These are phyloP conservation scores for Hecatera dysodea DNA, from an alignment of 2,888 invertebrate species.

Conservation along the genomic window DNA sequence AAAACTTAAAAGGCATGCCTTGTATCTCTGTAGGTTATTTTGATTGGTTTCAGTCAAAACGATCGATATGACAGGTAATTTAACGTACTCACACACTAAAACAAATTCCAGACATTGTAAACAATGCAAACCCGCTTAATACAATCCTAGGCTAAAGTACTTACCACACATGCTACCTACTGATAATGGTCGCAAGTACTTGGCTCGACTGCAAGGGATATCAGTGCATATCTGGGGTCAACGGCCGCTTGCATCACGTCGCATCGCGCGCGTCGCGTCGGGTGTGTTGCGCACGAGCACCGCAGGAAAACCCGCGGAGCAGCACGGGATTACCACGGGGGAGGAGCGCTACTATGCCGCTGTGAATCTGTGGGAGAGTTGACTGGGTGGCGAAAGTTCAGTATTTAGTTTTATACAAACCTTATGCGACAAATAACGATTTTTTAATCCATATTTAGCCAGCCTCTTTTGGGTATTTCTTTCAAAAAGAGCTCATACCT, in stretches of 20 bases:
- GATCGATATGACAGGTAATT: background rate
- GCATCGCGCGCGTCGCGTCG: conserved; percentile 44
- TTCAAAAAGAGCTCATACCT: too few species aligned
- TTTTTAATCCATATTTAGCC: too few species aligned
- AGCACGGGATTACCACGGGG: conserved; percentile 46
- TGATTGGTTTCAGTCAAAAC: too few species aligned
- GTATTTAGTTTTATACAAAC: background rate
- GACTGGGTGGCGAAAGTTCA: background rate
- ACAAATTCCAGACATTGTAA: conserved; percentile 20
- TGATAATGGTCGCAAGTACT: conserved; percentile 55
- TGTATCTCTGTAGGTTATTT: too few species aligned
- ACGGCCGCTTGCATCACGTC: conserved; percentile 60
- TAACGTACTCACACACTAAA: background rate
- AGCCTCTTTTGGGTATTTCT: too few species aligned
- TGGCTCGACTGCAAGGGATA: conserved; percentile 60
- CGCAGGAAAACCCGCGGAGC: conserved; percentile 47
- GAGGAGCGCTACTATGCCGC: conserved; percentile 40
- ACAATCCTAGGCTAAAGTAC: conserved; percentile 34
- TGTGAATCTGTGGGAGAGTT: background rate
- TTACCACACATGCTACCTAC: conserved; percentile 15
- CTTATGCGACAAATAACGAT: too few species aligned
- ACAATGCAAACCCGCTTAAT: conserved; percentile 40
- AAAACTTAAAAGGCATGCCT: too few species aligned
- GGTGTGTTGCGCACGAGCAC: conserved; percentile 30
- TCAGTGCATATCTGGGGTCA: conserved; percentile 63